Evolutionary conservation across 2,888 invertebrate species (phyloP).

Genomic region (Diarsia rubi): DNA sequence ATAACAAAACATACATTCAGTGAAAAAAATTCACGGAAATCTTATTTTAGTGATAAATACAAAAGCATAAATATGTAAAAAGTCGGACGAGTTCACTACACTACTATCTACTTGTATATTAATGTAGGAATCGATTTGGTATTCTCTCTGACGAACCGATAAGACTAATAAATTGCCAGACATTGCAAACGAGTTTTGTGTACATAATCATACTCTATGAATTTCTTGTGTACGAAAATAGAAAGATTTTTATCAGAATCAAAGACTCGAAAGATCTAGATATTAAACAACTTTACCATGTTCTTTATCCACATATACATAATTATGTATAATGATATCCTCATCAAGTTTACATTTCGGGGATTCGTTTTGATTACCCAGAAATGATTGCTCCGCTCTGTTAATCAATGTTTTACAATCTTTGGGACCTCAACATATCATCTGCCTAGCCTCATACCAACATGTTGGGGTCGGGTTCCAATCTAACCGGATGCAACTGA

Average conservation of each 20-base stretch:
- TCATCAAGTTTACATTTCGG: neutral
- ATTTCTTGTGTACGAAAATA: neutral
- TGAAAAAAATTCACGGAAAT: constrained; percentile 33
- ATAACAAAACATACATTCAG: constrained; percentile 3
- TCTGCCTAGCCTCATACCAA: no score
- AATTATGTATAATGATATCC: neutral
- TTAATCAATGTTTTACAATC: neutral
- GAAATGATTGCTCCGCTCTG: neutral
- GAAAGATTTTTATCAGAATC: neutral
- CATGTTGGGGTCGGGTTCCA: no score
- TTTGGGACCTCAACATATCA: neutral
- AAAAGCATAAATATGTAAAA: constrained; percentile 35
- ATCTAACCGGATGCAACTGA: no score
- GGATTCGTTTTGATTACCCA: neutral
- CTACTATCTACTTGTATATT: constrained; percentile 14
- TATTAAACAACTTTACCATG: neutral
- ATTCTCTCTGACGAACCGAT: constrained; percentile 16
- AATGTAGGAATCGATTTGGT: constrained; percentile 23
- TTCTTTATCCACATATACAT: neutral
- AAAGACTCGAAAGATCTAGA: neutral
- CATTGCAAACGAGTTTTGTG: constrained; percentile 5
- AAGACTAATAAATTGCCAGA: constrained; percentile 10
- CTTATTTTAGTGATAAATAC: constrained; percentile 37
- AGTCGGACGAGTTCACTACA: neutral
- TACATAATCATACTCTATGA: neutral